Evolutionary conservation across 2,888 invertebrate species (phyloP).

Genomic region (Heliconius sara): DNA sequence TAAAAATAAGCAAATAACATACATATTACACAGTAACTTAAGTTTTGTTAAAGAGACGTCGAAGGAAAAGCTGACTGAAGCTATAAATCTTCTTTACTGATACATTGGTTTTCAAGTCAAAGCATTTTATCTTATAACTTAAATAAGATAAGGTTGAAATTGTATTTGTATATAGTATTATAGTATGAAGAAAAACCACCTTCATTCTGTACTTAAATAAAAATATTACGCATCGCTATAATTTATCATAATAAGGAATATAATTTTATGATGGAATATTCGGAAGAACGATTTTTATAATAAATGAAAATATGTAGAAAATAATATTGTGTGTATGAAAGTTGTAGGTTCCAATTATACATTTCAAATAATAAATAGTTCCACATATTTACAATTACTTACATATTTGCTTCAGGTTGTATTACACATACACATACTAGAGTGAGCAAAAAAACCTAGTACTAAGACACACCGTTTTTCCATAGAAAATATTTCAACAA

Average conservation of each 20-base stretch:
- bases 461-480: no score
- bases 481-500: no score
- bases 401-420: no score
- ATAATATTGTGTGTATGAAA: background rate
- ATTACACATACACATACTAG: no score
- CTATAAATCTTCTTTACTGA: slow-evolving; percentile 42
- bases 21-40: slow-evolving; percentile 38
- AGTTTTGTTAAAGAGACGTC: slow-evolving; percentile 43
- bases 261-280: slow-evolving; percentile 43
- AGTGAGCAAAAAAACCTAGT: no score
- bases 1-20: slow-evolving; percentile 11
- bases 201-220: slow-evolving; percentile 43
- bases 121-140: background rate
- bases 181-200: slow-evolving; percentile 43
- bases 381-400: no score
- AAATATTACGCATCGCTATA: slow-evolving; percentile 42
- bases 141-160: background rate
- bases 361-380: no score
- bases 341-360: no score
- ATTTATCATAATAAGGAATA: slow-evolving; percentile 43
- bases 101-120: slow-evolving; percentile 19
- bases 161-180: background rate
- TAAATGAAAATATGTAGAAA: slow-evolving; percentile 18
- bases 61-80: slow-evolving; percentile 44
- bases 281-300: slow-evolving; percentile 30